Percentiles rank a stretch among this genome's conserved stretches.
These are phyloP conservation scores for Cinclus mexicanus DNA, from an alignment of 2,113 vertebrate species.

Conservation along the genomic window DNA sequence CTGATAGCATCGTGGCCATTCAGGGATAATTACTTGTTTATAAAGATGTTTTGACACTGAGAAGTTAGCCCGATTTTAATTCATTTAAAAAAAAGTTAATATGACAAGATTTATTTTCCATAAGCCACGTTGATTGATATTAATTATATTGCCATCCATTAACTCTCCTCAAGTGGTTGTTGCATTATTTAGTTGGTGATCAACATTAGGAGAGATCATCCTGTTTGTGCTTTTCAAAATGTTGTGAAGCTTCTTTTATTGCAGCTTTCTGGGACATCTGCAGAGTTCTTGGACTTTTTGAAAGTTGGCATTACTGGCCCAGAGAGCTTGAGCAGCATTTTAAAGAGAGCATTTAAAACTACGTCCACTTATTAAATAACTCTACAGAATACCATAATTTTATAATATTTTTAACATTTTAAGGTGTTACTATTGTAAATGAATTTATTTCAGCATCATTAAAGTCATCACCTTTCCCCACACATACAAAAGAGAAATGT, in stretches of 20 bases:
- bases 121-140: not conserved
- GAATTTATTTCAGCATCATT: not conserved
- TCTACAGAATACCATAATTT: not conserved
- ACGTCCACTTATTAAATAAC: not conserved
- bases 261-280: not conserved
- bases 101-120: slow-evolving; percentile 7
- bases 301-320: not conserved
- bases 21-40: not conserved
- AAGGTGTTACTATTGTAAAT: not conserved
- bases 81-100: not conserved
- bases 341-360: not conserved
- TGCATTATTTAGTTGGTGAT: not conserved
- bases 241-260: not conserved
- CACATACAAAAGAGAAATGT: not conserved
- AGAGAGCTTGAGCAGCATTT: not conserved
- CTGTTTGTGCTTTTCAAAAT: not conserved
- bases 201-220: not conserved
- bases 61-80: not conserved
- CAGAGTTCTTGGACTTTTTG: not conserved
- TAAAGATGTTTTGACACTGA: not conserved
- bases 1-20: not conserved
- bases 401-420: not conserved
- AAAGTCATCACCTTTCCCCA: not conserved
- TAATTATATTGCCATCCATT: not conserved
- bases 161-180: not conserved